phyloP scores from a whole-genome alignment of 2,888 invertebrate genomes.

The Cephus sareptanus region DNA sequence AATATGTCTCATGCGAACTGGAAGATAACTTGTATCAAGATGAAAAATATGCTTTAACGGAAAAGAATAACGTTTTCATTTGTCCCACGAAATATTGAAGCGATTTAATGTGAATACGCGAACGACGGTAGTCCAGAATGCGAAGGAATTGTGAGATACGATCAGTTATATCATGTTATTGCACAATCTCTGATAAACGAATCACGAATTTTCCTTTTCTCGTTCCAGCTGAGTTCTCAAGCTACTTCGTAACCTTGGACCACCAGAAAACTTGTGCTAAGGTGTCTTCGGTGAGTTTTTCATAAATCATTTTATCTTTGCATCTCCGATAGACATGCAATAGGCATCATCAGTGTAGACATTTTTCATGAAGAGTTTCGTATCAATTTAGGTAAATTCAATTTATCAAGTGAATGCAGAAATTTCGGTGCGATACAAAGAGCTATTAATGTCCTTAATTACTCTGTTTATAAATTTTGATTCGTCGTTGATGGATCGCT shows the following conservation, averaged over 20 bases:
- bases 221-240: slow-evolving; percentile 30
- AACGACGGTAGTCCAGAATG: neutral
- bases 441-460: no score
- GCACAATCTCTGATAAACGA: slow-evolving; percentile 14
- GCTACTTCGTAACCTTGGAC: neutral
- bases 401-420: no score
- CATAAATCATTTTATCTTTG: no score
- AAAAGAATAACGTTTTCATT: slow-evolving; percentile 52
- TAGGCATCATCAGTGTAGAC: no score
- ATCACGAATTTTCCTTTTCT: slow-evolving; percentile 37
- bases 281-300: neutral
- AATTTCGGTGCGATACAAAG: no score
- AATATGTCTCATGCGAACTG: neutral
- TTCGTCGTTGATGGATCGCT: no score
- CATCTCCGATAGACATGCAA: no score
- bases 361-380: no score
- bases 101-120: slow-evolving; percentile 32
- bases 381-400: no score
- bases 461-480: no score
- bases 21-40: neutral
- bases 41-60: slow-evolving; percentile 27
- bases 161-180: neutral
- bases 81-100: slow-evolving; percentile 43
- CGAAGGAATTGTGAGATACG: neutral
- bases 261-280: neutral